Evolutionary conservation across 2,888 invertebrate species (phyloP).

Genomic region (Dynastes hyllus): DNA sequence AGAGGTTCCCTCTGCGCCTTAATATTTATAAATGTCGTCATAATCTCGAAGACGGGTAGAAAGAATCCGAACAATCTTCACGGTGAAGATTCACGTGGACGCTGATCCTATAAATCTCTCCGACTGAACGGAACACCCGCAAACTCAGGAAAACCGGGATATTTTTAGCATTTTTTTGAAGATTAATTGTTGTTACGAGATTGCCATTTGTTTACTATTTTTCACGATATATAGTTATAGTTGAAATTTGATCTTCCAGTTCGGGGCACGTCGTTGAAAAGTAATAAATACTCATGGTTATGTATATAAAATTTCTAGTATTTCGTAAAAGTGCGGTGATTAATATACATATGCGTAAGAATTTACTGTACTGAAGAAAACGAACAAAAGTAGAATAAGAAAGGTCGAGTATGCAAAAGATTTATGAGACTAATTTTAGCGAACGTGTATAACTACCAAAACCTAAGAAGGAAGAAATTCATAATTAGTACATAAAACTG

Average conservation of each 20-base stretch:
- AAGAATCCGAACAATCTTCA: conserved; percentile 44
- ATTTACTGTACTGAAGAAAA: conserved; percentile 10
- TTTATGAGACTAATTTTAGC: conserved; percentile 15
- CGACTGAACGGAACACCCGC: conserved; percentile 40
- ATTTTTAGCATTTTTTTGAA: conserved; percentile 31
- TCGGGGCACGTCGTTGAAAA: conserved; percentile 5
- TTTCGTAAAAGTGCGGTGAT: conserved; percentile 33
- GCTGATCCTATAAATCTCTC: conserved; percentile 34
- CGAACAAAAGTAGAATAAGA: background rate
- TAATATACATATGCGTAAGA: conserved; percentile 20
- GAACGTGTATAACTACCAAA: background rate
- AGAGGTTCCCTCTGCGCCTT: conserved; percentile 35
- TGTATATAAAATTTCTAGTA: conserved; percentile 32
- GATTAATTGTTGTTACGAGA: conserved; percentile 37
- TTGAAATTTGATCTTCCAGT: conserved; percentile 27
- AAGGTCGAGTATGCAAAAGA: background rate
- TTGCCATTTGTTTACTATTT: conserved; percentile 35
- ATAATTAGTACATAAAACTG: background rate
- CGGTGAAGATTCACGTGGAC: conserved; percentile 33
- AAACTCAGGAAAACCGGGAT: conserved; percentile 28
- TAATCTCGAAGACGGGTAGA: conserved; percentile 44
- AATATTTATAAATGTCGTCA: conserved; percentile 47
- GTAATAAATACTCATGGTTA: conserved; percentile 9
- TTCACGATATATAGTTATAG: conserved; percentile 13
- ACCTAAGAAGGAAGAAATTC: background rate